Evolutionary conservation across 1,140 invertebrate genomes (phyloP).

Genomic region (Drosophila obscura): DNA sequence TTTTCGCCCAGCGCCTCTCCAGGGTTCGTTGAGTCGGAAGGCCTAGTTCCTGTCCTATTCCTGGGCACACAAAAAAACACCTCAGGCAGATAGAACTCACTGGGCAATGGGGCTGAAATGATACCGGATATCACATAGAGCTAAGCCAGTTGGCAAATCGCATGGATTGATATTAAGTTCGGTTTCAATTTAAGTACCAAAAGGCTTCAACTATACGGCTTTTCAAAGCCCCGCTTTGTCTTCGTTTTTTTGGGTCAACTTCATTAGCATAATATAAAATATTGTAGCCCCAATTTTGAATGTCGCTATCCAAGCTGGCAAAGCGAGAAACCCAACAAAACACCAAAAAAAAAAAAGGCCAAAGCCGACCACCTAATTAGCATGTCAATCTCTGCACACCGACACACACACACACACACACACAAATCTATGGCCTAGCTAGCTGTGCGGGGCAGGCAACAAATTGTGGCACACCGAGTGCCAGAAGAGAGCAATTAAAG

Average conservation of each 20-base stretch:
- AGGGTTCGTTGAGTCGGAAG: constrained; percentile 60
- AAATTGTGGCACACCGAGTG: constrained; percentile 1
- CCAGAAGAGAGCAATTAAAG: constrained; percentile 52
- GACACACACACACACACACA: constrained; percentile 2
- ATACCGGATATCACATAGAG: not conserved
- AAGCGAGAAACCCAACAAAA: constrained; percentile 8
- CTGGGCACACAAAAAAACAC: constrained; percentile 16
- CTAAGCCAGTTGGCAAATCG: constrained; percentile 34
- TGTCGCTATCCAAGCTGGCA: constrained; percentile 20
- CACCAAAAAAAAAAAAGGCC: constrained; percentile 24
- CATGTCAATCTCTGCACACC: constrained; percentile 52
- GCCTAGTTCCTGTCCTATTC: constrained; percentile 39
- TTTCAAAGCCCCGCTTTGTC: not conserved
- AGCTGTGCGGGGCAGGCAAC: constrained; percentile 18
- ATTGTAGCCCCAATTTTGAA: constrained; percentile 36
- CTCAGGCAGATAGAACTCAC: constrained; percentile 4
- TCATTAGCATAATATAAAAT: constrained; percentile 56
- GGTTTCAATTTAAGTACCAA: not conserved
- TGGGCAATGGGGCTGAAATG: constrained; percentile 14
- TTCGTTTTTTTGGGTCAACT: constrained; percentile 5
- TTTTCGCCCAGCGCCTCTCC: constrained; percentile 42
- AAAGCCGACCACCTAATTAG: constrained; percentile 48
- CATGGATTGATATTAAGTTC: constrained; percentile 32
- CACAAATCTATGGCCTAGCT: constrained; percentile 13
- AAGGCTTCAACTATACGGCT: not conserved